Evolutionary conservation across 2,888 invertebrate species (phyloP).

Genomic region (Steinernema hermaphroditum): DNA sequence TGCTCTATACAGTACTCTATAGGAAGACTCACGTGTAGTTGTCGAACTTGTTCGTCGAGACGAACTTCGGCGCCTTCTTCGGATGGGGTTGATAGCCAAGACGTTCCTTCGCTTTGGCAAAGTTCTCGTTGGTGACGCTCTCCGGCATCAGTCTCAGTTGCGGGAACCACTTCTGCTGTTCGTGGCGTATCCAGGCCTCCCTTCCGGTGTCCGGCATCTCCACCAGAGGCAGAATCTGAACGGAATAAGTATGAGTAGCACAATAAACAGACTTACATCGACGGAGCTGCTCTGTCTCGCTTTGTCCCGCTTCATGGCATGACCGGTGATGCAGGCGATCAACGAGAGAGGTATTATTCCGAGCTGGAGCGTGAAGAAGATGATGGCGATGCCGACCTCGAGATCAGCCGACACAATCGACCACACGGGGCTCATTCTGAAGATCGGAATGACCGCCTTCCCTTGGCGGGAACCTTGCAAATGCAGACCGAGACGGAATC

Average conservation of each 20-base stretch:
- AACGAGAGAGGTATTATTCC: no score
- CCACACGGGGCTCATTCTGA: no score
- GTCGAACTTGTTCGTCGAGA: not conserved
- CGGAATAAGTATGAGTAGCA: not conserved
- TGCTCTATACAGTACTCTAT: not conserved
- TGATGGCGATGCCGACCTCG: no score
- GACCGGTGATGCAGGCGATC: no score
- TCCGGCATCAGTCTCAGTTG: constrained; percentile 36
- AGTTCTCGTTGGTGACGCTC: constrained; percentile 42
- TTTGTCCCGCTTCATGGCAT: no score
- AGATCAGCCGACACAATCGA: no score
- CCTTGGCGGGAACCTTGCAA: no score
- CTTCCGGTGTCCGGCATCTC: constrained; percentile 32
- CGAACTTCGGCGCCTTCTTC: constrained; percentile 32
- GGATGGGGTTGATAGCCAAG: constrained; percentile 35
- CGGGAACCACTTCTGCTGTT: constrained; percentile 37
- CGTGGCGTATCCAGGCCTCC: constrained; percentile 36
- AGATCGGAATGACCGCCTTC: no score
- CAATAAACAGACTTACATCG: no score
- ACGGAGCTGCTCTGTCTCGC: no score
- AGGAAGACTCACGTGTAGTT: constrained; percentile 1
- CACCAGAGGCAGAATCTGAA: constrained; percentile 32
- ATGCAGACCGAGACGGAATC: no score
- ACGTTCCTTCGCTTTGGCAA: constrained; percentile 27
- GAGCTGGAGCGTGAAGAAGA: no score